Conservation (phyloP, 2,797 vertebrate genomes). For the Chiloscyllium punctatum region DNA sequence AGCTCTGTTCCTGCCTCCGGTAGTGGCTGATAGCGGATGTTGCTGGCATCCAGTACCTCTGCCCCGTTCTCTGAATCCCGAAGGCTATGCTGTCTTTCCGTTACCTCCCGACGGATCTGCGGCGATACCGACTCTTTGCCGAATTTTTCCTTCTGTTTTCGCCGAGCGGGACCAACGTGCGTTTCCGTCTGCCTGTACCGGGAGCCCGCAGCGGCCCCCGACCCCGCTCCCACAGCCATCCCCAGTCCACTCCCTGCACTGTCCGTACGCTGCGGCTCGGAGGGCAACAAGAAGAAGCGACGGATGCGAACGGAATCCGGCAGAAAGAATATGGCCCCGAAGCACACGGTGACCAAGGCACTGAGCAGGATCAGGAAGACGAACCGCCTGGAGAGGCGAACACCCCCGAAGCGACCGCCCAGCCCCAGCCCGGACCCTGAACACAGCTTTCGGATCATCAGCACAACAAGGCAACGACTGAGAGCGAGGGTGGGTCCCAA, state of each 20-base stretch:
- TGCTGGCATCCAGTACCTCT: not conserved
- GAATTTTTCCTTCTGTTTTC: not conserved
- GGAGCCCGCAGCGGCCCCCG: no score
- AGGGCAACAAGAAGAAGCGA: constrained; percentile 21
- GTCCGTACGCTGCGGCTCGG: constrained; percentile 20
- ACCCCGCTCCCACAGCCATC: not conserved
- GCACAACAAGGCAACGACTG: not conserved
- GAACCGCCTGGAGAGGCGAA: constrained; percentile 31
- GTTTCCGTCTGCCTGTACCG: not conserved
- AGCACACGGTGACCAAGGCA: constrained; percentile 29
- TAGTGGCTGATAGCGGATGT: not conserved
- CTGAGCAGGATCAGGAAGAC: not conserved
- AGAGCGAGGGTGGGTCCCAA: not conserved
- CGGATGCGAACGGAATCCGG: constrained; percentile 24
- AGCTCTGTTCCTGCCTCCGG: no score
- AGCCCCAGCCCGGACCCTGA: constrained; percentile 19
- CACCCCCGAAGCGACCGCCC: constrained; percentile 18
- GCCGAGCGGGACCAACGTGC: not conserved
- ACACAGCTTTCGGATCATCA: constrained; percentile 33
- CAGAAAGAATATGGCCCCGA: constrained; percentile 35
- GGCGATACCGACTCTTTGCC: not conserved
- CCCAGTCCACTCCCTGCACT: not conserved
- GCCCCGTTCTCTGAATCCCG: not conserved
- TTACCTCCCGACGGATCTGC: not conserved
- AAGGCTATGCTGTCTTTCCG: not conserved